Evolutionary conservation across 2,888 invertebrate genomes (phyloP), one percentile per base, ranked within the genome.

Genomic region (Drosophila falleni): DNA sequence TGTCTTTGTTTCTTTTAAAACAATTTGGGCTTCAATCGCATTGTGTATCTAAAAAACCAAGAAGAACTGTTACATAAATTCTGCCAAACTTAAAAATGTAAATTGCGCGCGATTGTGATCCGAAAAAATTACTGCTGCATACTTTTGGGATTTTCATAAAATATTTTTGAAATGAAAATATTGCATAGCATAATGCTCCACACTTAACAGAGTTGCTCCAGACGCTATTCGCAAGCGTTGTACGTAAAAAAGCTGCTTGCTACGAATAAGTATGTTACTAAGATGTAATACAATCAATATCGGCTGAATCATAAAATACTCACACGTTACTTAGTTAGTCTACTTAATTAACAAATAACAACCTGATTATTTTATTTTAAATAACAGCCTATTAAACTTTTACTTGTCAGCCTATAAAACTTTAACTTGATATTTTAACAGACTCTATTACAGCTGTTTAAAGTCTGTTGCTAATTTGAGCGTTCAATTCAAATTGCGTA

Each of bases 71-170:
- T 23, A 23, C 23, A 2, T 4, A 23, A 2, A 23, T 23, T 23
- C 23, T 4, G 3, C 23, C 23, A 23, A 23, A 23, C 8, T 16
- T 0, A 44, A 31, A 2, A 31, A 31, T 9, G 6, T 1, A 31
- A 31, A 9, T 31, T 31, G 19, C 19, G 19, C 19, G 19, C 19
- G 19, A 19, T 19, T 19, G 23, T 3, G 23, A 23, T 23, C 23
- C 9, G 31, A 9, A 9, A 31, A 31, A 31, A 31, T 23, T 23
- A 1, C 0, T 16, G 16, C 23, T n/a, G 59, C 50, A 73, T 71
- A 59, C 15, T 0, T 15, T n/a, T 5, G 4, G 69, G 3, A 2
- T 19, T 19, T 19, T 2, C 19, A 19, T 19, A 1, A 19, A 19
- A 19, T 19, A 19, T 19, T 19, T 19, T 19, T 19, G 19, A 19